A percentile compares a stretch with the other conserved stretches of the same genome.
phyloP scores from a whole-genome alignment of 1,140 invertebrate species.

The Stegodyphus dumicola region DNA sequence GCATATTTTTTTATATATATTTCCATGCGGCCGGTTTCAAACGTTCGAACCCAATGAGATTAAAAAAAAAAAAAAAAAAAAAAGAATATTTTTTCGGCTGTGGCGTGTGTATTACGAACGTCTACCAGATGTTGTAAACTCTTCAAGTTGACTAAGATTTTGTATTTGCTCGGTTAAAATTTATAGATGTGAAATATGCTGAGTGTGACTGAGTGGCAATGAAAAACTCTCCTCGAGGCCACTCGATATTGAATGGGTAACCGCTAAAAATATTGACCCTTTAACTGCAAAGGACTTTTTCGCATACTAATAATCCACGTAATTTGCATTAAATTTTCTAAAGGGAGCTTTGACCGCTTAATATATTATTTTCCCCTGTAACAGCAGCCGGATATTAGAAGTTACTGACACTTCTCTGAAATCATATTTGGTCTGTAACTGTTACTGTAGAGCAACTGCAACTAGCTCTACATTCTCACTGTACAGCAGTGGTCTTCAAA shows the following conservation, averaged over 20 bases:
- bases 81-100: constrained; percentile 7
- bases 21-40: constrained; percentile 18
- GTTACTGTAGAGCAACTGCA: too few relatives aligned
- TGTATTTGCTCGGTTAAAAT: constrained; percentile 47
- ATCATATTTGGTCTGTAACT: too few relatives aligned
- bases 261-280: constrained; percentile 1
- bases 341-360: constrained; percentile 32
- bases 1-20: constrained; percentile 10
- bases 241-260: neutral
- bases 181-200: constrained; percentile 24
- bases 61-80: too few relatives aligned
- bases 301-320: neutral
- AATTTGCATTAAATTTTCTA: constrained; percentile 32
- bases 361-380: neutral
- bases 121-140: constrained; percentile 43
- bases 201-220: constrained; percentile 2
- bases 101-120: constrained; percentile 30
- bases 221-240: neutral
- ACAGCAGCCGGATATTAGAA: too few relatives aligned
- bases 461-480: too few relatives aligned
- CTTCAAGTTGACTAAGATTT: constrained; percentile 40
- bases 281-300: neutral
- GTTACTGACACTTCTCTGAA: too few relatives aligned
- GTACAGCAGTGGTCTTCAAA: too few relatives aligned
- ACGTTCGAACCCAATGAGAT: neutral